Base-by-base conservation (phyloP, 2,797 vertebrate species). In the Pseudotriccus pelzelni region DNA sequence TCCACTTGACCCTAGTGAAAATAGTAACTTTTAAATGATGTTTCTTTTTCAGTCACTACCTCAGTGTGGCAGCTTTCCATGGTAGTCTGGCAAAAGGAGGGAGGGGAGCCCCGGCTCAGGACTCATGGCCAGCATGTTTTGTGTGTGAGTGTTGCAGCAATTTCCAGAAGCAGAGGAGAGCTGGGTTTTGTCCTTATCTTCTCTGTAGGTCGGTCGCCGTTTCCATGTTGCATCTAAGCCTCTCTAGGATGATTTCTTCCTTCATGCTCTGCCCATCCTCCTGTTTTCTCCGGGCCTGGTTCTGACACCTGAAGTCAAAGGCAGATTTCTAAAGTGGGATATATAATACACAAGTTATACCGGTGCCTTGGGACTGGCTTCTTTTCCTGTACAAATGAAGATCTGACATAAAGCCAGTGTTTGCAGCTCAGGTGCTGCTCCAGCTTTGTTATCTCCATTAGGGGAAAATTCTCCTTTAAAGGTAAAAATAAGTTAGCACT, bases 401-500 rank as follows among this genome's bases (percentile, higher is more conserved):
- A 30, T 37, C 20, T 73, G 30, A 39, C 14, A 9, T 20, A 43
- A 4, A 66, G 44, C 12, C 32, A 24, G 11, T 16, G 14, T 41
- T 52, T 46, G 46, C 66, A 83, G 60, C 75, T 19, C 30, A 18
- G 56, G 32, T 78, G 50, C 82, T 83, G 39, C 59, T 67, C n/a
- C 58, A 64, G 66, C 44, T 59, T 39, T 25, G 27, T n/a, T 55
- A n/a, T 5, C 55, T 77, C 50, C n/a, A 6, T 20, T 59, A 73
- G 13, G 7, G 36, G 25, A 66, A 96, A 97, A 89, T 75, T 47
- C 44, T 81, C 76, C 79, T 94, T 90, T 63, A 92, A 53, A 93
- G 55, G 74, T 44, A 73, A 67, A 94, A 94, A 79, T 44, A 94
- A 90, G 23, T 19, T 34, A 64, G 11, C 37, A 58, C 19, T 96